Base-by-base conservation (phyloP, 1,140 invertebrate genomes). In the Trinorchestia longiramus region DNA sequence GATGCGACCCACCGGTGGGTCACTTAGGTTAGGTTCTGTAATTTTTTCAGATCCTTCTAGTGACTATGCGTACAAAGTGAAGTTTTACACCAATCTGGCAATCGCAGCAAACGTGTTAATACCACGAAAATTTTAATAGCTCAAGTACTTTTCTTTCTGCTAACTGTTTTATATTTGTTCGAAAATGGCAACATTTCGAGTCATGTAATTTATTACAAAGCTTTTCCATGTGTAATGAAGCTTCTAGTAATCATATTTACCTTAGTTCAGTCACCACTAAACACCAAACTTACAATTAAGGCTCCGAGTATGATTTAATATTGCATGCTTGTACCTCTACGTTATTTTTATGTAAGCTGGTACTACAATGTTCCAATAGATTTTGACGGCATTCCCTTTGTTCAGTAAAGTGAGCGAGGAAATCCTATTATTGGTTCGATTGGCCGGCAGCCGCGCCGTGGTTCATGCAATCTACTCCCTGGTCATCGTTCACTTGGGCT, bases 351-450 rank as follows among this genome's bases (percentile, higher is more conserved):
- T 77, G 62, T 77, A 77, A 77, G 8, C 62, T 77, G 62, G 15
- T 11, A 77, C 62, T 36, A 77, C 62, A 77, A 36, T 77, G 62
- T 77, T 77, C 62, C 62, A 77, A 77, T 36, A 77, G 62, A 77
- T 77, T 77, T 77, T 77, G 62, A 36, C 28, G 62, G 62, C 62
- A 77, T 77, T 77, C 62, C 15, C 62, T 77, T 90, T 4, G 88
- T 90, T 90, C 28, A 90, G 88, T 90, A 90, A 94, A 94, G 44
- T 94, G 92, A 43, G 43, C 43, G 43, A 44, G 92, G 8, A 43
- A 94, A 94, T 94, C 92, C 92, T 94, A 47, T 94, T 94, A 94
- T 45, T 40, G 43, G 92, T 94, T 94, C 36, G 92, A 47, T 94
- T 94, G 92, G 43, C 44, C 92, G 41, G 88, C 43, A 42, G 28